Conservation (phyloP, 2,888 invertebrate genomes). For the Trichacis sp. region DNA sequence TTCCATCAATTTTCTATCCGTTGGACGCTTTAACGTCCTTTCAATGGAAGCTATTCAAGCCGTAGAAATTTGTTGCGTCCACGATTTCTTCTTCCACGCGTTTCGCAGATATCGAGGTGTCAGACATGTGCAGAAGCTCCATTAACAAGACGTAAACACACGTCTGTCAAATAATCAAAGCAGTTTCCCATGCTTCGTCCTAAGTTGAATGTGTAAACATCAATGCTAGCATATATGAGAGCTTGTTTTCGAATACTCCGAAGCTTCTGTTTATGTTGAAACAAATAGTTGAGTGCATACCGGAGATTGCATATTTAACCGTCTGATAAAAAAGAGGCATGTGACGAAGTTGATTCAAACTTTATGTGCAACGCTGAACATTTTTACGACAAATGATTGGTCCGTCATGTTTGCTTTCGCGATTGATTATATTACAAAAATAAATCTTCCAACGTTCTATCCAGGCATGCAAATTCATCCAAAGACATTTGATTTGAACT, state of each 20-base stretch:
- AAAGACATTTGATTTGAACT: neutral
- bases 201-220: neutral
- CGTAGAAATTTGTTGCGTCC: too few relatives aligned
- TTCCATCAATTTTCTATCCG: too few relatives aligned
- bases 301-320: constrained; percentile 1
- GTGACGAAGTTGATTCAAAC: neutral
- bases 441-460: neutral
- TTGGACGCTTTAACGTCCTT: too few relatives aligned
- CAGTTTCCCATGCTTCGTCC: neutral
- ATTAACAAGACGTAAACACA: constrained; percentile 1
- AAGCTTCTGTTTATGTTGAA: constrained; percentile 4
- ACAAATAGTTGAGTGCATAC: neutral
- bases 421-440: neutral
- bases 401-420: neutral
- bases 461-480: neutral
- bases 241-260: neutral
- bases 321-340: neutral
- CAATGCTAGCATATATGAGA: neutral
- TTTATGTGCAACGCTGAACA: neutral
- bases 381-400: neutral
- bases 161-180: constrained; percentile 2
- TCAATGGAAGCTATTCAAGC: too few relatives aligned
- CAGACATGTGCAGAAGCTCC: too few relatives aligned
- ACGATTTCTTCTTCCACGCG: too few relatives aligned
- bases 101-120: neutral